phyloP scores from a whole-genome alignment of 2,888 invertebrate genomes.

The Tolmerus cingulatus region DNA sequence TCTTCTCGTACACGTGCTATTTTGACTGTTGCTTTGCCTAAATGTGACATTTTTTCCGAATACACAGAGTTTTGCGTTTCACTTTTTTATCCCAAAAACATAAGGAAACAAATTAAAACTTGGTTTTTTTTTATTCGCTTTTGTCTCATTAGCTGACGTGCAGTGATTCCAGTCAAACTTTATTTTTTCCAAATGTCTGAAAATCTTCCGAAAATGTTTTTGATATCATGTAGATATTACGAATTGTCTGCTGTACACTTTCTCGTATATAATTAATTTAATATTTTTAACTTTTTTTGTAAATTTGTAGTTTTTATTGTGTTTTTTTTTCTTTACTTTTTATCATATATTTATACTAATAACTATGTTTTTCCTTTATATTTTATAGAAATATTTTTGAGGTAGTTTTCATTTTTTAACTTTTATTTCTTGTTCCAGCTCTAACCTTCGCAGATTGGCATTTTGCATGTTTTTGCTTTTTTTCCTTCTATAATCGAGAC shows the following conservation, averaged over 20 bases:
- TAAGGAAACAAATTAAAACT: conserved; percentile 30
- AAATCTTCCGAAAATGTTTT: conserved; percentile 16
- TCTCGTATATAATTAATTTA: conserved; percentile 26
- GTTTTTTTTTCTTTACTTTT: conserved; percentile 21
- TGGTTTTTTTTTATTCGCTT: neutral
- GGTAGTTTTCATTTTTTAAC: conserved; percentile 47
- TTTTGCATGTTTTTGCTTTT: neutral
- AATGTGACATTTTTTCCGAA: conserved; percentile 10
- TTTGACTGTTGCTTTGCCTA: neutral
- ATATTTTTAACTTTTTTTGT: conserved; percentile 39
- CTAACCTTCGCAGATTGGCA: conserved; percentile 17
- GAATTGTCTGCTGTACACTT: conserved; percentile 32
- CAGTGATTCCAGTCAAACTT: conserved; percentile 12
- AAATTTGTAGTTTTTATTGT: conserved; percentile 40
- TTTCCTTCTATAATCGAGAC: conserved; percentile 12
- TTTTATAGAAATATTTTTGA: conserved; percentile 48
- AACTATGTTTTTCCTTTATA: conserved; percentile 42
- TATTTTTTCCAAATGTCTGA: neutral
- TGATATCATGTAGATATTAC: conserved; percentile 10
- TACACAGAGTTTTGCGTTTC: conserved; percentile 13
- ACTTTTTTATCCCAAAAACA: conserved; percentile 31
- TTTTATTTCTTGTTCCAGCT: conserved; percentile 37
- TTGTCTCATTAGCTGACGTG: conserved; percentile 4
- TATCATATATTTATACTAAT: conserved; percentile 41
- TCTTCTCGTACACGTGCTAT: conserved; percentile 12